Evolutionary conservation across 2,888 invertebrate genomes (phyloP), one percentile per base, ranked within the genome.

Genomic region (Hemistola chrysoprasaria): DNA sequence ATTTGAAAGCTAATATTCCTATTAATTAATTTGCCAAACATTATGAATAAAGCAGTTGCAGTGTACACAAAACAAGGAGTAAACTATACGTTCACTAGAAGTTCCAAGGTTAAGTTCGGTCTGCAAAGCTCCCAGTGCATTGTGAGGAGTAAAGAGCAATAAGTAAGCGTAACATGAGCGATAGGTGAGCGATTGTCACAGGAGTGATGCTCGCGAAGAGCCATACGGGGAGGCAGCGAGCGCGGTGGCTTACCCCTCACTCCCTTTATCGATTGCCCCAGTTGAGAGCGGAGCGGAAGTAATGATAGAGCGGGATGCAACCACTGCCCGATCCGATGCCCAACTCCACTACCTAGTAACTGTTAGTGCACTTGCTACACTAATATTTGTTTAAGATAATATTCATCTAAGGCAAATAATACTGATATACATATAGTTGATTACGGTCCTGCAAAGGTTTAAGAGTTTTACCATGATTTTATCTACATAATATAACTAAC

Each of bases 221-320:
- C 59, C 62, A 60, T 61, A 68, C 62, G 59, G 62, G 62, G 63
- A 45, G 62, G 66, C 64, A 67, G 63, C 48, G 71, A 72, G 71
- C 62, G 49, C 50, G 64, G 62, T 50, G 64, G 60, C 59, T 50
- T 65, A 63, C 69, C 66, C 65, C 50, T 65, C 51, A 49, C 70
- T 71, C 78, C 66, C 75, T 68, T 73, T 91, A 91, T 91, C 91
- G 91, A 91, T 91, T 91, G 91, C 90, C 91, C 91, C 90, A 91
- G 91, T 91, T 91, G 90, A 88, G 85, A 89, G 85, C 80, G 81
- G 82, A 80, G 83, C 83, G 87, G 82, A 85, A 86, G 80, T 78
- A 83, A 83, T 79, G 86, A 86, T 83, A 87, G 87, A 88, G 78
- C 77, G 76, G 78, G 87, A 87, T 86, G 87, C 87, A 84, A 85